Base-by-base conservation (phyloP, 2,888 invertebrate species). In the Cheilosia impressa region DNA sequence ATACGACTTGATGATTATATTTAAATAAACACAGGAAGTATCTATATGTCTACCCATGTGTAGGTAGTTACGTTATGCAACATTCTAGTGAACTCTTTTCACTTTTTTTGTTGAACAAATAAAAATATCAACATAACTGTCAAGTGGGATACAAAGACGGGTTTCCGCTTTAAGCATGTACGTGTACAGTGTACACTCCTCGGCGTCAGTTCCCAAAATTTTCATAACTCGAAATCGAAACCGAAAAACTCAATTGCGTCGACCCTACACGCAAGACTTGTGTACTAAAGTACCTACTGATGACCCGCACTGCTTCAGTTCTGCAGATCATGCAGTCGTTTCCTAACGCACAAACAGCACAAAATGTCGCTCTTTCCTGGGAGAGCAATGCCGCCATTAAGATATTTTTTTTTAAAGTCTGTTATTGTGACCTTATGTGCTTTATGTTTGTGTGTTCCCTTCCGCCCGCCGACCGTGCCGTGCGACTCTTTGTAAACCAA, bases 41-140 rank as follows among this genome's bases (percentile, higher is more conserved):
- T 52, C 15, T 34, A 52, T 19, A 50, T 27, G 62, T 72, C 68
- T 45, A 66, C 73, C 45, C 38, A 43, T 17, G 72, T 17, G 58
- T 34, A 50, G 41, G 63, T 24, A 24, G 38, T 13, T 38, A 66
- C 15, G 62, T 83, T 83, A 83, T 68, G 83, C 79, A 83, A 83
- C 79, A 79, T 83, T 83, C 83, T 83, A 62, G 72, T 68, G 83
- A 78, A 83, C 83, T 78, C 83, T 68, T 83, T 83, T 83, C 83
- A 83, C 79, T 83, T 83, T 80, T 66, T 52, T 41, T 34, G 13
- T 41, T 24, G 6, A 17, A 52, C 22, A 19, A 41, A 19, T 19
- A 72, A 53, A 71, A 19, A 45, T 31, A 38, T n/a, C 27, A 24
- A 52, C 52, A 52, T 41, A 65, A 72, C 66, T 83, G 78, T 82